Conservation (phyloP, 2,888 invertebrate species). For the Heliconius hortense region DNA sequence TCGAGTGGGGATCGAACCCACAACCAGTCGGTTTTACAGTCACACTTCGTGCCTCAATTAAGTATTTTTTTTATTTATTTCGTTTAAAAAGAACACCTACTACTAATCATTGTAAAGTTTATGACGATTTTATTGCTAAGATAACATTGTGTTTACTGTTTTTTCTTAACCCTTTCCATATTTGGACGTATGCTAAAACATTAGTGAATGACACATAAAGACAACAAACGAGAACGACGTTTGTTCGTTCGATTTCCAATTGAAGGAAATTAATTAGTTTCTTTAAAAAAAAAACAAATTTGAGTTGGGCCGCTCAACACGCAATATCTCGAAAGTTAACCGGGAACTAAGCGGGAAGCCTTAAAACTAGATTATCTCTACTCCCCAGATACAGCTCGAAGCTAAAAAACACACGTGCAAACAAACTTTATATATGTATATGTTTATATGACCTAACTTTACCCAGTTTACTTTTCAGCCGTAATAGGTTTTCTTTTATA, state of each 20-base stretch:
- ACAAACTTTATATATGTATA: not conserved
- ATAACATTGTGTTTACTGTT: too few species aligned
- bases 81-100: not conserved
- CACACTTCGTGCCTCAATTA: too few species aligned
- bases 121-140: not conserved
- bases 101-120: not conserved
- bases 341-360: too few species aligned
- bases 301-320: not conserved
- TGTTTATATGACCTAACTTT: not conserved
- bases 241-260: too few species aligned
- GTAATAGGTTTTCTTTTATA: constrained; percentile 15
- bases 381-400: not conserved
- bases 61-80: not conserved
- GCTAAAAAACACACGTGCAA: not conserved
- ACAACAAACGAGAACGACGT: not conserved
- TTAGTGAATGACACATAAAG: not conserved
- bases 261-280: too few species aligned
- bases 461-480: not conserved
- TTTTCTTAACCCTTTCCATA: not conserved
- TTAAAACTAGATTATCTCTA: too few species aligned
- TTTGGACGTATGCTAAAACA: not conserved
- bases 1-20: too few species aligned
- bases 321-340: too few species aligned
- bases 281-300: too few species aligned
- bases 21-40: too few species aligned